phyloP scores from a whole-genome alignment of 2,797 vertebrate species.

The Eidolon dupreanum region DNA sequence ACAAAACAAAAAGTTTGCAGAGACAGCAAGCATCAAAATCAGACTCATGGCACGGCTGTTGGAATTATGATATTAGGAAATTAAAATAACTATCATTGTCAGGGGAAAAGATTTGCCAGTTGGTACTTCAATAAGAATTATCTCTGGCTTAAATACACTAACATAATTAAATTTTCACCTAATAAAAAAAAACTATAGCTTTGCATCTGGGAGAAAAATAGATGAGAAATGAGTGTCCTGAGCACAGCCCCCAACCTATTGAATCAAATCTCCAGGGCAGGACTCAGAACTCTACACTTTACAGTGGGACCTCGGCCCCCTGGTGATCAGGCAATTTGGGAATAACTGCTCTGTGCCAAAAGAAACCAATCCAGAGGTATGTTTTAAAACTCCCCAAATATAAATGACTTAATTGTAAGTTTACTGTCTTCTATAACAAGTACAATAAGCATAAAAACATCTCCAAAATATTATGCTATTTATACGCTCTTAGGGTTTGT shows the following conservation, averaged over 20 bases:
- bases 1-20: background rate
- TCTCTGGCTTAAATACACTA: background rate
- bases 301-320: background rate
- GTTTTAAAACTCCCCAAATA: background rate
- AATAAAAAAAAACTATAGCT: background rate
- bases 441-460: background rate
- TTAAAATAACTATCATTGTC: background rate
- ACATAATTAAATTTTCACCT: background rate
- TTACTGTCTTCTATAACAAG: background rate
- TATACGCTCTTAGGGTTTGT: background rate
- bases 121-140: background rate
- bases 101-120: background rate
- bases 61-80: background rate
- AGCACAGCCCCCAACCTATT: background rate
- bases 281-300: background rate
- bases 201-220: background rate
- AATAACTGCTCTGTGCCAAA: background rate
- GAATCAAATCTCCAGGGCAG: background rate
- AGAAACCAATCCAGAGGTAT: background rate
- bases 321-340: background rate
- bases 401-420: background rate
- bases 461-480: conserved; percentile 14
- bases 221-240: background rate
- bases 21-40: background rate
- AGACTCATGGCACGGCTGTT: background rate